phyloP scores from a whole-genome alignment of 1,140 invertebrate species.

The Thaumetopoea pityocampa region DNA sequence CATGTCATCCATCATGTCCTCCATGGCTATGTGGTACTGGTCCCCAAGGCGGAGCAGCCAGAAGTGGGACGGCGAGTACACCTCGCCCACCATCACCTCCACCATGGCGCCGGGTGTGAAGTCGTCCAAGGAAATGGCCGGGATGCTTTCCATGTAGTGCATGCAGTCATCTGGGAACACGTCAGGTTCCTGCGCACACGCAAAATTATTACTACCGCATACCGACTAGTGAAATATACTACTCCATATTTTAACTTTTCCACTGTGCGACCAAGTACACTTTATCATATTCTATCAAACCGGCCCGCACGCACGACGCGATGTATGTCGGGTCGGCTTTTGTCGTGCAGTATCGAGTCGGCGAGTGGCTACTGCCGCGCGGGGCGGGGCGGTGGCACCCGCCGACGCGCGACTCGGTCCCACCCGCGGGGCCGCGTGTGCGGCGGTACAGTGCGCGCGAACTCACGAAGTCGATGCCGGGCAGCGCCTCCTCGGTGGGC shows the following conservation, averaged over 20 bases:
- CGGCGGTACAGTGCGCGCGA: neutral
- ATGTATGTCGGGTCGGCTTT: too few relatives aligned
- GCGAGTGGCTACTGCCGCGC: too few relatives aligned
- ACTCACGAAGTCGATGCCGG: constrained; percentile 44
- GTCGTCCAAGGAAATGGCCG: constrained; percentile 17
- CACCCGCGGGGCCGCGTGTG: too few relatives aligned
- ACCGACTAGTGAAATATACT: too few relatives aligned
- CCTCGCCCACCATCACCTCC: constrained; percentile 51
- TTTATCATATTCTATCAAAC: too few relatives aligned
- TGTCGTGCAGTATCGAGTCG: too few relatives aligned
- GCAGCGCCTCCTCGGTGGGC: constrained; percentile 43
- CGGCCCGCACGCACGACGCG: too few relatives aligned
- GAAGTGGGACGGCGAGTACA: constrained; percentile 65
- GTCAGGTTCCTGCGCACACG: constrained; percentile 41
- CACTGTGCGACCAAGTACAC: too few relatives aligned
- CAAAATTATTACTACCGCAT: neutral
- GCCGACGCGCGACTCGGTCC: too few relatives aligned
- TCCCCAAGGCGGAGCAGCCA: constrained; percentile 52
- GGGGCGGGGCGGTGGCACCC: too few relatives aligned
- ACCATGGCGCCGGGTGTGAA: constrained; percentile 33
- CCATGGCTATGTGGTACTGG: constrained; percentile 42
- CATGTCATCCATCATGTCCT: constrained; percentile 60
- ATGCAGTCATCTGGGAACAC: constrained; percentile 60
- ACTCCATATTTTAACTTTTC: too few relatives aligned
- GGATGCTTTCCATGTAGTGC: constrained; percentile 48